These are phyloP conservation scores for Puma concolor DNA, from an alignment of 2,113 vertebrate species.

Conservation along the genomic window DNA sequence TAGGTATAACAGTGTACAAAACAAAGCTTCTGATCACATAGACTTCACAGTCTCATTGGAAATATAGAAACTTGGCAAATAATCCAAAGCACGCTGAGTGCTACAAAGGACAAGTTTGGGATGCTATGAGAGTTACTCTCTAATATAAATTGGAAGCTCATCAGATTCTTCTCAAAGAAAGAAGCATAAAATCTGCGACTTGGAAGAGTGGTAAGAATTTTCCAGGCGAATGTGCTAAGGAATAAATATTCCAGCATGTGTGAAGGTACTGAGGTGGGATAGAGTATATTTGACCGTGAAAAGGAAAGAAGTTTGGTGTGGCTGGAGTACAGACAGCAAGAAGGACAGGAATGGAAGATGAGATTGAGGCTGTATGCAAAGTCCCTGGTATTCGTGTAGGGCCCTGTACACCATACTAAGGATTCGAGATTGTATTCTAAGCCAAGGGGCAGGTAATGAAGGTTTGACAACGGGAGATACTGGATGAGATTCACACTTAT, in stretches of 20 bases:
- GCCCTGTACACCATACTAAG: not conserved
- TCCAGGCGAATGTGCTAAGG: not conserved
- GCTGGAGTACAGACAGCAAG: not conserved
- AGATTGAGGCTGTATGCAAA: not conserved
- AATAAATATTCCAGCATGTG: not conserved
- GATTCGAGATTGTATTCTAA: not conserved
- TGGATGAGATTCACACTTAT: not conserved
- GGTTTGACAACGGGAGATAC: not conserved
- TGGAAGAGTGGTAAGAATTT: not conserved
- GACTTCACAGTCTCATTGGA: not conserved
- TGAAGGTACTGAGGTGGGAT: not conserved
- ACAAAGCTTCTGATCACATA: not conserved
- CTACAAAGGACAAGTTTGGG: not conserved
- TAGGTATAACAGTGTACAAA: not conserved
- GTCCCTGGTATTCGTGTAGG: accelerated
- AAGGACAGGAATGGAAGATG: not conserved
- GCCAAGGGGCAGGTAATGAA: not conserved
- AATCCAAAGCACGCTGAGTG: not conserved
- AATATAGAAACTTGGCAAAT: not conserved
- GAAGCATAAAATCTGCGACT: not conserved
- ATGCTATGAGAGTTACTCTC: not conserved
- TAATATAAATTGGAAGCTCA: not conserved
- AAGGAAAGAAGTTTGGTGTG: not conserved
- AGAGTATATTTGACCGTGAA: not conserved
- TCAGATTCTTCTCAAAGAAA: not conserved